These are phyloP conservation scores for Eurosta solidaginis DNA, from an alignment of 1,140 invertebrate genomes.

Conservation along the genomic window DNA sequence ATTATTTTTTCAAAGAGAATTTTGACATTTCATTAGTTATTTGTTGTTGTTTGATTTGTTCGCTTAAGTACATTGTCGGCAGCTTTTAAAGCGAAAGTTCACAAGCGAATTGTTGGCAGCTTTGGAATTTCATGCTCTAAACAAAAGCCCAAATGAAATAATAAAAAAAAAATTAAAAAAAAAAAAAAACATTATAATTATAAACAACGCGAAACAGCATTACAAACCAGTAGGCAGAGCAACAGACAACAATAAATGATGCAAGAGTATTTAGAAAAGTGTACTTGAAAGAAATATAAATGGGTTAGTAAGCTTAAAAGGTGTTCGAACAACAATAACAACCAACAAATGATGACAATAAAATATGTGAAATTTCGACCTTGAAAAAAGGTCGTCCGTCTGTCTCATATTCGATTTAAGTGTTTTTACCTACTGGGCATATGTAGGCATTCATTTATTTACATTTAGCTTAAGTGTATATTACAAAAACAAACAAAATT, in stretches of 20 bases:
- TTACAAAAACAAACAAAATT: slow-evolving; percentile 9
- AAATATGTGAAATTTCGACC: slow-evolving; percentile 20
- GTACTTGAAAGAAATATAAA: neutral
- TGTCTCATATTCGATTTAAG: neutral
- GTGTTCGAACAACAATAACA: neutral
- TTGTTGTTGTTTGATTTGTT: neutral
- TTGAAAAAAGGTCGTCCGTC: slow-evolving; percentile 24
- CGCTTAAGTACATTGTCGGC: neutral
- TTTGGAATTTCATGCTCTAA: neutral
- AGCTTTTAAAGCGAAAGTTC: neutral
- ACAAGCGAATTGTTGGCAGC: neutral
- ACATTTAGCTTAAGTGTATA: neutral
- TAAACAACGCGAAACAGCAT: neutral
- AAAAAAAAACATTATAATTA: neutral
- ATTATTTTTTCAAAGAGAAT: neutral
- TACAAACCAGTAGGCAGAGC: neutral
- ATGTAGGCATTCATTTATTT: neutral
- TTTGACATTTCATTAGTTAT: neutral
- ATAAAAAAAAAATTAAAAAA: neutral
- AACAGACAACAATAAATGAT: neutral
- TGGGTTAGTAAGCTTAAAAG: neutral
- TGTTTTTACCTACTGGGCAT: neutral
- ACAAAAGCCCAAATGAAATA: neutral
- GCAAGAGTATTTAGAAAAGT: neutral
- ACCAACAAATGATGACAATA: neutral